Conservation (phyloP, 2,113 vertebrate genomes). For the Xiphophorus hellerii region DNA sequence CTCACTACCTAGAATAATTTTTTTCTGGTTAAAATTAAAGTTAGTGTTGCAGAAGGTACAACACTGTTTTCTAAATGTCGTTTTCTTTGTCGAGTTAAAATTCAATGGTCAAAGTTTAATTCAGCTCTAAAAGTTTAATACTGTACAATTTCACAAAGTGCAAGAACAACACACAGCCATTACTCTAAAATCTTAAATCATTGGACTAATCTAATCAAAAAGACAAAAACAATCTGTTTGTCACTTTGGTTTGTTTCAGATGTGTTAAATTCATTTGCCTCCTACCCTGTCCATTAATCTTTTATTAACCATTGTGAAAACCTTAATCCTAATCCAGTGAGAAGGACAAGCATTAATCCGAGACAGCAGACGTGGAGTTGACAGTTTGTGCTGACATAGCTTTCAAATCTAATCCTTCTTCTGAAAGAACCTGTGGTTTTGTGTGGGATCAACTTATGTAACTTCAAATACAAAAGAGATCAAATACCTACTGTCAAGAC, state of each 20-base stretch:
- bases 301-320: conserved; percentile 60
- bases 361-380: conserved; percentile 65
- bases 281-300: conserved; percentile 51
- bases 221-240: not conserved
- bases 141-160: not conserved
- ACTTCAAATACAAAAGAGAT: conserved; percentile 36
- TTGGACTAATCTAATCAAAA: not conserved
- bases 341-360: conserved; percentile 71
- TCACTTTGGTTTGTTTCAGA: conserved; percentile 22
- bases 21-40: not conserved
- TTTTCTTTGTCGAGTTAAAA: not conserved
- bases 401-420: conserved; percentile 74
- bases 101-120: not conserved
- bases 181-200: not conserved
- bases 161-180: not conserved
- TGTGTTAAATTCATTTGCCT: conserved; percentile 51
- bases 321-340: conserved; percentile 71
- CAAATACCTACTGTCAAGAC: conserved; percentile 9
- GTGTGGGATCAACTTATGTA: conserved; percentile 26
- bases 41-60: not conserved
- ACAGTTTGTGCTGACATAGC: conserved; percentile 81
- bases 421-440: conserved; percentile 57
- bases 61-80: not conserved
- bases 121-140: not conserved
- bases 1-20: too few species aligned